Conservation (phyloP, 1,140 invertebrate species). For the Bombus confusus region DNA sequence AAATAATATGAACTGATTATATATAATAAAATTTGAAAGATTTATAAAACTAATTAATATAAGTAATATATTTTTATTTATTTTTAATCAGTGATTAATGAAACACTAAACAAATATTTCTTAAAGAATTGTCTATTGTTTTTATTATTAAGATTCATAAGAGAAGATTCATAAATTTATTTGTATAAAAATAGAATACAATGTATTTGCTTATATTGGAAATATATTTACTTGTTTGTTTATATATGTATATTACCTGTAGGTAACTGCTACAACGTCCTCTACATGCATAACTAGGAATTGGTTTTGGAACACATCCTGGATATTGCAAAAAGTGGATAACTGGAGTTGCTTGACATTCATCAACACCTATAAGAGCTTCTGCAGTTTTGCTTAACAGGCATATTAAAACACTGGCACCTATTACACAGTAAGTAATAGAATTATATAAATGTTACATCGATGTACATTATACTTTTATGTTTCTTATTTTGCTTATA, state of each 20-base stretch:
- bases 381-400: conserved; percentile 63
- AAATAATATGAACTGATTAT: neutral
- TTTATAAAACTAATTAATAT: neutral
- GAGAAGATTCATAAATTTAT: too few relatives aligned
- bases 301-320: conserved; percentile 95
- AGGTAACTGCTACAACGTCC: conserved; percentile 95
- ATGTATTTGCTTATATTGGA: neutral
- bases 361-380: conserved; percentile 85
- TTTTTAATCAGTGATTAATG: neutral
- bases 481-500: conserved; percentile 20
- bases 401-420: conserved; percentile 65
- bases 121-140: too few relatives aligned
- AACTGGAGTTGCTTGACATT: conserved; percentile 95
- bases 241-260: conserved; percentile 85
- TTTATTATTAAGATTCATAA: neutral
- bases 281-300: conserved; percentile 95
- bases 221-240: neutral
- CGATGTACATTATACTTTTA: conserved; percentile 29
- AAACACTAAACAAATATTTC: neutral
- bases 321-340: conserved; percentile 96
- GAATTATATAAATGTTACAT: conserved; percentile 19
- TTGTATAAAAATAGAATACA: neutral
- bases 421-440: conserved; percentile 69
- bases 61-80: neutral
- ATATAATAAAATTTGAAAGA: neutral